A percentile compares a stretch with the other conserved stretches of the same genome.
Evolutionary conservation across 1,140 invertebrate species (phyloP).

Genomic region (Zaprionus camerounensis): DNA sequence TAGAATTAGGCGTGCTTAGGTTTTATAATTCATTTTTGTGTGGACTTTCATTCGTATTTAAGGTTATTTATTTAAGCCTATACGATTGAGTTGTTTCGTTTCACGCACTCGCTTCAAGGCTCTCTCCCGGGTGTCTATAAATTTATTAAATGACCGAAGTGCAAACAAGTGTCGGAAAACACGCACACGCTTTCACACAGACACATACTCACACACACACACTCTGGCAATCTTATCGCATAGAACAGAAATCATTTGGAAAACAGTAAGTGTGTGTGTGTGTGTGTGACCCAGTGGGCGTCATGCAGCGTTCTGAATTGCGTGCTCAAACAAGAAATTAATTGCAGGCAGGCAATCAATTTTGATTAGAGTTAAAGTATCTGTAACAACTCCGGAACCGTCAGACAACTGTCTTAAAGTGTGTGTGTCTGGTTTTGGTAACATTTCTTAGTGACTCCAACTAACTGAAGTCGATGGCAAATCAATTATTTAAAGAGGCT

Average conservation of each 20-base stretch:
- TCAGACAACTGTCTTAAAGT: slow-evolving; percentile 20
- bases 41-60: neutral
- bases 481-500: slow-evolving; percentile 29
- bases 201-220: slow-evolving; percentile 8
- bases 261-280: slow-evolving; percentile 40
- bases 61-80: too few species aligned
- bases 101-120: slow-evolving; percentile 54
- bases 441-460: slow-evolving; percentile 6
- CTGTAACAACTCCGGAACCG: slow-evolving; percentile 33
- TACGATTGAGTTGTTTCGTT: neutral
- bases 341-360: slow-evolving; percentile 76
- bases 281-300: slow-evolving; percentile 20
- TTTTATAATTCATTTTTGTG: neutral
- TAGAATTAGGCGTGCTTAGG: neutral
- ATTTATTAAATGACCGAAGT: slow-evolving; percentile 76
- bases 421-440: neutral
- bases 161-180: slow-evolving; percentile 54
- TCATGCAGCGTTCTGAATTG: slow-evolving; percentile 63
- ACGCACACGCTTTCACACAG: slow-evolving; percentile 34
- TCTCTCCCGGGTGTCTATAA: slow-evolving; percentile 57
- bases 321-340: slow-evolving; percentile 79
- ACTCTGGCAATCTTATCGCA: neutral
- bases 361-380: slow-evolving; percentile 73
- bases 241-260: slow-evolving; percentile 60
- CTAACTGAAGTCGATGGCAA: neutral